Evolutionary conservation across 2,113 vertebrate genomes (phyloP).

Genomic region (Vulpes ferrilata): DNA sequence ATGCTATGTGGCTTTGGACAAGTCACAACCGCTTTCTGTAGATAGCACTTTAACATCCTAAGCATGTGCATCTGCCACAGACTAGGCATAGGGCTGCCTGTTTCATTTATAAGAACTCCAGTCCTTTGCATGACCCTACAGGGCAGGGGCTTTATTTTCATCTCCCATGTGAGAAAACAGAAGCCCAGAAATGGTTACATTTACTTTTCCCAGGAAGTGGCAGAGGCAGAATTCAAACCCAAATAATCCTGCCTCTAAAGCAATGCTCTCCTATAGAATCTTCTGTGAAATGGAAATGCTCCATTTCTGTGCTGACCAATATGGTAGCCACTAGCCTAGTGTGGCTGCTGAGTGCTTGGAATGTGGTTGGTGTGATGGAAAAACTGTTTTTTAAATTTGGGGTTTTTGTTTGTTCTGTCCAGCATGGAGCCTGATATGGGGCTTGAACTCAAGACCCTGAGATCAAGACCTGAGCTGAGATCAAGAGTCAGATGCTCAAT

Average conservation of each 20-base stretch:
- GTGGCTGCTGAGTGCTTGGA: neutral
- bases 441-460: too few relatives aligned
- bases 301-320: rapidly evolving
- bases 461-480: too few relatives aligned
- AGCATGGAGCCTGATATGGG: too few relatives aligned
- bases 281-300: too few relatives aligned
- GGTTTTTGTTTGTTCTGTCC: neutral
- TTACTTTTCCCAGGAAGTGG: neutral
- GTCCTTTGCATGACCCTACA: too few relatives aligned
- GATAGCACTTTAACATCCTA: neutral
- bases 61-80: rapidly evolving
- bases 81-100: rapidly evolving
- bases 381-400: neutral
- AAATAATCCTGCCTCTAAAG: neutral
- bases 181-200: neutral
- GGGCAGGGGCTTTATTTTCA: neutral
- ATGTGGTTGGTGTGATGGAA: neutral
- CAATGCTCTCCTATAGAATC: rapidly evolving
- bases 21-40: neutral
- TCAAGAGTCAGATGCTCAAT: too few relatives aligned
- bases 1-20: neutral
- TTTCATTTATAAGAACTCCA: neutral
- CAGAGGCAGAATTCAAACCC: neutral
- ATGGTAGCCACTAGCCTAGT: rapidly evolving
- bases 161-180: neutral